Evolutionary conservation across 2,888 invertebrate genomes (phyloP), one percentile per base, ranked within the genome.

Genomic region (Drosophila mimica): DNA sequence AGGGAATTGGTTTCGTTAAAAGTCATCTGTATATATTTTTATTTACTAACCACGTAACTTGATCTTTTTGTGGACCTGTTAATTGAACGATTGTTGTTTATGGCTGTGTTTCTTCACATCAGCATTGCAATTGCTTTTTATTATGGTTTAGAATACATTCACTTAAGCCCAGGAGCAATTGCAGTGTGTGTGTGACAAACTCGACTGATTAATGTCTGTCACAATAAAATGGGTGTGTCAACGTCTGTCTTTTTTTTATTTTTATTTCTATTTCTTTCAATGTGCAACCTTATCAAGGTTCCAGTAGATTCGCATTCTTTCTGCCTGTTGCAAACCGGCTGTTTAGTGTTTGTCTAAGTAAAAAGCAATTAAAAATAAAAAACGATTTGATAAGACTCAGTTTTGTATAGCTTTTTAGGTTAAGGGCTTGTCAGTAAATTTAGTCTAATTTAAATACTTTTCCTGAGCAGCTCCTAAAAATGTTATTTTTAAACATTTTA

Each of bases 191-290:
- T 31, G 11, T 25, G 5, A 48, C 48, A 17, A 48, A 38, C 59
- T 57, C 57, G 57, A 58, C 63, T 67, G 52, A 57, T 49, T 57
- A 52, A 48, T 49, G 46, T n/a, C 54, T 36, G 60, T 43, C 57
- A 56, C 17, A 66, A 59, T 25, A 40, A 72, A 76, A 65, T 69
- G 77, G 69, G 73, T 77, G 64, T 76, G 76, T 76, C 70, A 25
- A 30, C n/a, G n/a, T 70, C 28, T 48, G 34, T 58, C 1, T 52
- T 51, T n/a, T 15, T 28, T 36, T 54, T 11, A 3, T n/a, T n/a
- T 56, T 0, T 38, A 30, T 6, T 57, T 8, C 0, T 38, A 36
- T 60, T 64, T 43, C 25, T 11, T 63, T 52, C 20, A 64, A 63
- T 43, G 64, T 56, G 59, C 67, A 40, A 64, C 25, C 63, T 51